phyloP scores from a whole-genome alignment of 2,113 vertebrate genomes.

The Coptodon rendalli region DNA sequence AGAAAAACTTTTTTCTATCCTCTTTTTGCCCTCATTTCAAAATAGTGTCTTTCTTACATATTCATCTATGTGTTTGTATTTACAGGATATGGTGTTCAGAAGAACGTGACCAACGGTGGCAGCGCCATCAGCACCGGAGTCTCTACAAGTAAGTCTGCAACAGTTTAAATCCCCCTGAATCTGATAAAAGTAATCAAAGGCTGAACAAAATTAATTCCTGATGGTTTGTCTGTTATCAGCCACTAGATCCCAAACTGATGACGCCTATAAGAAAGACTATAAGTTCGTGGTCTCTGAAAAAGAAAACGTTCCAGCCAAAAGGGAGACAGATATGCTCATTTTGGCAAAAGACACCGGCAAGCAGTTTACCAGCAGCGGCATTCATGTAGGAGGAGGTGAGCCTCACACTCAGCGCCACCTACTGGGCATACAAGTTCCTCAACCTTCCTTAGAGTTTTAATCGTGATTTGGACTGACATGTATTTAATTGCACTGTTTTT shows the following conservation, averaged over 20 bases:
- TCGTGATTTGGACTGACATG: background rate
- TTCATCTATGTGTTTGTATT: background rate
- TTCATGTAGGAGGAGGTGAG: constrained; percentile 58
- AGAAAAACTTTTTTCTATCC: background rate
- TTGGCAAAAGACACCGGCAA: constrained; percentile 94
- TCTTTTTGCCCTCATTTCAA: background rate
- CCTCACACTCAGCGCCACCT: background rate
- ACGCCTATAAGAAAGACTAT: constrained; percentile 82
- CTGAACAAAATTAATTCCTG: background rate
- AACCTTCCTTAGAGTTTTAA: background rate
- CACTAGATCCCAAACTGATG: constrained; percentile 74
- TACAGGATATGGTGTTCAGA: constrained; percentile 63
- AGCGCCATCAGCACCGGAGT: constrained; percentile 32
- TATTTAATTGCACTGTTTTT: background rate
- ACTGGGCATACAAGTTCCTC: background rate
- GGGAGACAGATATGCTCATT: constrained; percentile 84
- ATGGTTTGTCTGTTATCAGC: constrained; percentile 31
- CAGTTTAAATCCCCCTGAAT: background rate
- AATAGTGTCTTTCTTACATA: background rate
- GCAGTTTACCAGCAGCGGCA: constrained; percentile 80
- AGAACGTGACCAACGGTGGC: constrained; percentile 44
- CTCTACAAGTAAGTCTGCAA: constrained; percentile 27
- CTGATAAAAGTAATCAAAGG: background rate
- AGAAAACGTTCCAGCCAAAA: constrained; percentile 80
- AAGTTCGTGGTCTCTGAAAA: constrained; percentile 86